Conservation (phyloP, 2,888 invertebrate genomes). For the Pristionchus maxplancki region DNA sequence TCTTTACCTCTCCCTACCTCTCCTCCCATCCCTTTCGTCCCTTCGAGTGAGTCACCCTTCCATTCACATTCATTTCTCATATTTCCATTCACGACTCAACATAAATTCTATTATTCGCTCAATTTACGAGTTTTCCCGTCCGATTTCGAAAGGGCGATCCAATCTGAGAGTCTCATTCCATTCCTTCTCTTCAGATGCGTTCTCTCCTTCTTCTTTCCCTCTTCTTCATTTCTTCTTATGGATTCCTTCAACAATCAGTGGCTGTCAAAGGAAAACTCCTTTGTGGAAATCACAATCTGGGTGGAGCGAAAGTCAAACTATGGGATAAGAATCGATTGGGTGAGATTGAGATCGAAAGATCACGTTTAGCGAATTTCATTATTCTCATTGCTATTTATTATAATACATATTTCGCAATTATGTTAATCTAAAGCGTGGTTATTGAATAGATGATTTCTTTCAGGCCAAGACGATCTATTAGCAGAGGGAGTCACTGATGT, state of each 20-base stretch:
- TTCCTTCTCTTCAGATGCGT: slow-evolving; percentile 40
- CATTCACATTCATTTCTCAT: slow-evolving; percentile 35
- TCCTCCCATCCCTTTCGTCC: background rate
- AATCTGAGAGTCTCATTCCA: background rate
- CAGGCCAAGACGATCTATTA: slow-evolving; percentile 57
- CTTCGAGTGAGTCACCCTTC: background rate
- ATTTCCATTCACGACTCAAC: background rate
- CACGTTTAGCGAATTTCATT: background rate
- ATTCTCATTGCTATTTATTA: background rate
- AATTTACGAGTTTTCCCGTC: background rate
- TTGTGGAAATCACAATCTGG: slow-evolving; percentile 54
- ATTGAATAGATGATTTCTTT: too few species aligned
- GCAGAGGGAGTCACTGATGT: slow-evolving; percentile 58
- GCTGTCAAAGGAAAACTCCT: slow-evolving; percentile 55
- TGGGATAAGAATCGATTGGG: slow-evolving; percentile 48
- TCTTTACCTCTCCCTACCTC: background rate
- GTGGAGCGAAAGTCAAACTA: slow-evolving; percentile 55
- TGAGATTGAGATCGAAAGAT: background rate
- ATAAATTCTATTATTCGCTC: background rate
- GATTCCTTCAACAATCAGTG: slow-evolving; percentile 55
- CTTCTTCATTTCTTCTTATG: background rate
- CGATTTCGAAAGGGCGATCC: background rate
- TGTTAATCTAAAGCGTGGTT: too few species aligned
- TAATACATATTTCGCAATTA: background rate
- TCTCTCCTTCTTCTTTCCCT: background rate